Evolutionary conservation across 2,113 vertebrate species (phyloP).

Genomic region (Rhynchomys soricoides): DNA sequence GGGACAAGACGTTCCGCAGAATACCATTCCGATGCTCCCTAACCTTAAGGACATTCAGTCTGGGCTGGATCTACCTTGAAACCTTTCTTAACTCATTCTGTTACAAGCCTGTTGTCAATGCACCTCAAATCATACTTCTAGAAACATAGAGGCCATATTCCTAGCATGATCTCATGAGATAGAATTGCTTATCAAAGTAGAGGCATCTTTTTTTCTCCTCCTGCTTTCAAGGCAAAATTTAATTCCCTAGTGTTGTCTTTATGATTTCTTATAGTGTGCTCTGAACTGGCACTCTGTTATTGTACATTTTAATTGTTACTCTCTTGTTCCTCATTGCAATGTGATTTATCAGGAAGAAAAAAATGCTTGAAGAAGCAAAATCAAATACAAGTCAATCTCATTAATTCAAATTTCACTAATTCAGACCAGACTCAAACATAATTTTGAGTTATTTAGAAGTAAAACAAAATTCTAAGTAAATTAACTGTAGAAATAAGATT

Average conservation of each 20-base stretch:
- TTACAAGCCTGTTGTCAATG: background rate
- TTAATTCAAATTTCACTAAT: constrained; percentile 68
- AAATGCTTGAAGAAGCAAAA: constrained; percentile 51
- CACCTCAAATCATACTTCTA: background rate
- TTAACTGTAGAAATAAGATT: constrained; percentile 16
- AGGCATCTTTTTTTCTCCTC: background rate
- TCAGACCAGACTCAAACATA: constrained; percentile 51
- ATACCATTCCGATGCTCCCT: background rate
- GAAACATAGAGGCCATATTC: background rate
- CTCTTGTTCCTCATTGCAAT: constrained; percentile 52
- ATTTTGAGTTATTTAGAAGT: constrained; percentile 43
- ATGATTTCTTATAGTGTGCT: constrained; percentile 60
- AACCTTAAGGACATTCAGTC: background rate
- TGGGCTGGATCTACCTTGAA: background rate
- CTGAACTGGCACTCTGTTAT: background rate
- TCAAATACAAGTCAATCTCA: constrained; percentile 56
- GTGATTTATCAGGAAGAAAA: constrained; percentile 63
- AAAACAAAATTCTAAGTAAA: constrained; percentile 50
- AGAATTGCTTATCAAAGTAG: constrained; percentile 41
- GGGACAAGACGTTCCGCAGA: background rate
- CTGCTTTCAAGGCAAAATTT: constrained; percentile 49
- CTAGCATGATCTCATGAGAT: background rate
- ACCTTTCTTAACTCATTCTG: background rate
- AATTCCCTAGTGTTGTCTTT: constrained; percentile 56
- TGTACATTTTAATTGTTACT: constrained; percentile 67